Evolutionary conservation across 2,888 invertebrate species (phyloP), one percentile per base, ranked within the genome.

Genomic region (Eurytoma californica): DNA sequence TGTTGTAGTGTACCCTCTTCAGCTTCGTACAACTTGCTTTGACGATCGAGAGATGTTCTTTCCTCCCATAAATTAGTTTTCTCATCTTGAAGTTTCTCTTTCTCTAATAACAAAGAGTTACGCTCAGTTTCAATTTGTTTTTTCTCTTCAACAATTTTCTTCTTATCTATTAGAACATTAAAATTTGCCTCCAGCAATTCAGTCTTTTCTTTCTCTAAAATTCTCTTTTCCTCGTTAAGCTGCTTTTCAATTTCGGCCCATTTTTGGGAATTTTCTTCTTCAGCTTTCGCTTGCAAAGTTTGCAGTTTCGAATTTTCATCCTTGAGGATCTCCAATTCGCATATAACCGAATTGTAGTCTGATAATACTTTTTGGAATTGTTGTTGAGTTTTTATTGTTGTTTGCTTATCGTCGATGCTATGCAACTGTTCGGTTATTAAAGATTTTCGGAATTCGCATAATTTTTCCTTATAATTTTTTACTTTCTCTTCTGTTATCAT

Each of bases 331-430:
- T 88, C 84, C 9, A 88, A 70, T 60, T 88, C 87, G 51, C 83
- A 83, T 0, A 88, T 65, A 24, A 84, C 72, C 0, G 84, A 83
- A 77, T 84, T 85, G 53, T 86, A 87, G 57, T 87, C 85, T 0
- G 84, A 85, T 55, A 89, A 85, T 28, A 88, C 84, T 70, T 85
- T 84, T 70, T 87, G 85, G 74, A 86, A 85, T 49, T 86, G 82
- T 20, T 85, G 84, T 66, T 87, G 87, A 12, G 84, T 79, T 67
- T 85, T 84, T 13, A 86, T 83, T 55, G 86, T 80, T 13, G 82
- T 80, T 77, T 87, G 85, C 14, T 83, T 83, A 24, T 86, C 84
- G 3, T 82, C 77, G 3, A 85, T 83, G 18, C 84, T 85, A 70
- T 84, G 81, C 3, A 86, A 18, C 51, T 83, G 82, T n/a, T 86